Conservation (phyloP, 2,797 vertebrate genomes). For the Miichthys miiuy region DNA sequence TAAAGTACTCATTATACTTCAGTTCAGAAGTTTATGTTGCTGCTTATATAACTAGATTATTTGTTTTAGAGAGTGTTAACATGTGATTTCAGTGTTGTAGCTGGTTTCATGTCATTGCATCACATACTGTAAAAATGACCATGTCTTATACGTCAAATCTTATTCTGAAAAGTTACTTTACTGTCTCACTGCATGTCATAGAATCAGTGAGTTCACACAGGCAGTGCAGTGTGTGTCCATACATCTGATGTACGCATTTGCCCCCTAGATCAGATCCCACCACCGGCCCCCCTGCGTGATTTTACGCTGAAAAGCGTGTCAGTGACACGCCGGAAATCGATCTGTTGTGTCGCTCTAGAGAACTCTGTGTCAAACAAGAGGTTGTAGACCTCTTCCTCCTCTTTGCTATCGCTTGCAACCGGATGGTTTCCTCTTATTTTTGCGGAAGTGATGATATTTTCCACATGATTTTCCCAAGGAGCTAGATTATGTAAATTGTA, state of each 20-base stretch:
- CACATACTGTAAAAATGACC: background rate
- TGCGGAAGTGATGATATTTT: slow-evolving; percentile 76
- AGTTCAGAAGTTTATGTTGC: background rate
- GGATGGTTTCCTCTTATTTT: slow-evolving; percentile 66
- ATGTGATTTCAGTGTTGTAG: background rate
- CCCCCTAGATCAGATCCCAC: background rate
- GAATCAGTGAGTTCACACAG: background rate
- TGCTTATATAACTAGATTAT: background rate
- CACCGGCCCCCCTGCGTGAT: accelerated
- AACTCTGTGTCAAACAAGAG: slow-evolving; percentile 58
- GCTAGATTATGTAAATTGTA: slow-evolving; percentile 59
- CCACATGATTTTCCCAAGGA: slow-evolving; percentile 16
- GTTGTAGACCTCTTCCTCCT: slow-evolving; percentile 37
- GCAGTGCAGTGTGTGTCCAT: background rate
- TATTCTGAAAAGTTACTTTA: background rate
- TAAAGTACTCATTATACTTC: too few species aligned
- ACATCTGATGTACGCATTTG: background rate
- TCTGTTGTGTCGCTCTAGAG: slow-evolving; percentile 6
- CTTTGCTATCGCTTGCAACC: slow-evolving; percentile 22
- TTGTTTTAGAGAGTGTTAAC: background rate
- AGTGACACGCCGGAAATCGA: slow-evolving; percentile 45
- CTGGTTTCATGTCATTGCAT: background rate
- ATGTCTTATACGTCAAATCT: background rate
- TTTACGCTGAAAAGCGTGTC: slow-evolving; percentile 70
- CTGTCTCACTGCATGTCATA: too few species aligned